phyloP scores from a whole-genome alignment of 2,888 invertebrate genomes.

The Orthonychiurus folsomi region DNA sequence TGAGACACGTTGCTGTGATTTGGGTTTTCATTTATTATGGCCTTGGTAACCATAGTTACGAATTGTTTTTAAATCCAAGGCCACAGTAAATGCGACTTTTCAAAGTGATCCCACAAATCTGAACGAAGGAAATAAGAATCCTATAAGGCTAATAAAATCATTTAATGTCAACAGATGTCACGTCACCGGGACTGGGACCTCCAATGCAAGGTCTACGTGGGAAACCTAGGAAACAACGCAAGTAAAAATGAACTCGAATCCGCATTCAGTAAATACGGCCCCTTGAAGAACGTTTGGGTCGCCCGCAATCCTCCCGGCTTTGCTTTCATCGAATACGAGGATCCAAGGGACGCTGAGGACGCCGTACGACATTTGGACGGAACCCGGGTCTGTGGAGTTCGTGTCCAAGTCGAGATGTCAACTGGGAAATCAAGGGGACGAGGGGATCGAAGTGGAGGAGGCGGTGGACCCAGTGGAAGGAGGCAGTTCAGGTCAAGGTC shows the following conservation, averaged over 20 bases:
- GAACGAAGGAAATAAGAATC: no score
- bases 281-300: constrained; percentile 84
- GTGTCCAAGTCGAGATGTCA: constrained; percentile 87
- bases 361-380: constrained; percentile 73
- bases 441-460: constrained; percentile 47
- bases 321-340: constrained; percentile 83
- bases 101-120: no score
- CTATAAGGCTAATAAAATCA: no score
- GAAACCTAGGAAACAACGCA: constrained; percentile 81
- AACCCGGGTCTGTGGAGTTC: constrained; percentile 74
- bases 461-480: no score
- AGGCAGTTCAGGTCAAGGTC: no score
- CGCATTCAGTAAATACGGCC: constrained; percentile 78
- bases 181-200: constrained; percentile 73
- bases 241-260: constrained; percentile 82
- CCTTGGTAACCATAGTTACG: no score
- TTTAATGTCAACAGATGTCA: no score
- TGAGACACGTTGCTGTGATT: no score
- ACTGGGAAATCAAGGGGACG: constrained; percentile 71
- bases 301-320: constrained; percentile 87
- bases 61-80: no score
- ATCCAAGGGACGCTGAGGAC: constrained; percentile 72
- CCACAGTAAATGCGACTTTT: no score
- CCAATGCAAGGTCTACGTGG: constrained; percentile 86
- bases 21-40: no score